These are phyloP conservation scores for Xanthorhoe spadicearia DNA, from an alignment of 2,888 invertebrate species.

Conservation along the genomic window DNA sequence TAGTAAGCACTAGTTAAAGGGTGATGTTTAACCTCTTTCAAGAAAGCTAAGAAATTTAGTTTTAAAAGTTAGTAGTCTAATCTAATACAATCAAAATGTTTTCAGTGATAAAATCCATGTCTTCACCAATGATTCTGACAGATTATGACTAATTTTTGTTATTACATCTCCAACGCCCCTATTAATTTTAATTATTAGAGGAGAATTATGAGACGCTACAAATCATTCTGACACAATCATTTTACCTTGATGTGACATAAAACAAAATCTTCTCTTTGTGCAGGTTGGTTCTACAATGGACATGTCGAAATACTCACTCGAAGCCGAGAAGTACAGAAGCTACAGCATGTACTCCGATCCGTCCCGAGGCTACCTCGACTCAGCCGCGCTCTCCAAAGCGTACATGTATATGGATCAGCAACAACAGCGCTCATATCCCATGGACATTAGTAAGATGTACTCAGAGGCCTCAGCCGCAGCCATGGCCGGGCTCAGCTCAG, in stretches of 20 bases:
- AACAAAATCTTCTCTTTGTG: slow-evolving; percentile 51
- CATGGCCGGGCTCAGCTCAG: slow-evolving; percentile 81
- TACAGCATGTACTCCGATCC: slow-evolving; percentile 91
- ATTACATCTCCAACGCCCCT: too few species aligned
- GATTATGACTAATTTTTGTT: too few species aligned
- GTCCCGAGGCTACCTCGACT: slow-evolving; percentile 89
- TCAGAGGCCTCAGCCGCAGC: slow-evolving; percentile 86
- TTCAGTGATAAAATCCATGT: too few species aligned
- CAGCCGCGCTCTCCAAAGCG: slow-evolving; percentile 89
- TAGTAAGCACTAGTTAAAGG: background rate
- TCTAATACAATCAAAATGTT: too few species aligned
- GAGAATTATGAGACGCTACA: too few species aligned
- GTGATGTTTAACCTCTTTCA: too few species aligned
- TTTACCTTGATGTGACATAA: too few species aligned
- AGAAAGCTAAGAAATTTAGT: too few species aligned
- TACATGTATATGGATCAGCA: slow-evolving; percentile 91
- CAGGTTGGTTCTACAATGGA: slow-evolving; percentile 91
- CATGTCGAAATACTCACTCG: slow-evolving; percentile 90
- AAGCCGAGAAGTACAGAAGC: slow-evolving; percentile 90
- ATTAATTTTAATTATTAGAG: too few species aligned
- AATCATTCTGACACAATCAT: too few species aligned
- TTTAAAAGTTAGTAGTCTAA: too few species aligned
- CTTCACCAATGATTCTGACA: too few species aligned
- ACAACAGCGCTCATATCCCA: slow-evolving; percentile 81
- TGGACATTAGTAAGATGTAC: slow-evolving; percentile 88